A percentile compares a stretch with the other conserved stretches of the same genome.
phyloP scores from a whole-genome alignment of 23 tunicate species.

The Phallusia fumigata region DNA sequence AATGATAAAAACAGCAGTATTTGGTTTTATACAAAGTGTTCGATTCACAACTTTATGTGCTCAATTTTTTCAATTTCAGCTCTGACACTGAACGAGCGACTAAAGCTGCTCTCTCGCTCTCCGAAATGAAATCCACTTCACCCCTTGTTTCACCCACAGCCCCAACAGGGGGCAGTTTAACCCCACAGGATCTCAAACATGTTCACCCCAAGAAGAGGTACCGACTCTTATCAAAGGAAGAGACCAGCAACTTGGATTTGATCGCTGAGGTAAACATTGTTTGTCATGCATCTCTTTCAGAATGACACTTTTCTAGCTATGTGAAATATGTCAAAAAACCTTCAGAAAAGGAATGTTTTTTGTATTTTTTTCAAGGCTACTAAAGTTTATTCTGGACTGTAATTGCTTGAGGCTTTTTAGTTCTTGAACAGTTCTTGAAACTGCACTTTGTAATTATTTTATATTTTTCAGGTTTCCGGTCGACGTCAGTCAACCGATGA shows the following conservation, averaged over 20 bases:
- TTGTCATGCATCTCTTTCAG: neutral
- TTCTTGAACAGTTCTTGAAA: too few species aligned
- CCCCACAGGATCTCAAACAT: slow-evolving; percentile 46
- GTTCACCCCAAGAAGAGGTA: slow-evolving; percentile 84
- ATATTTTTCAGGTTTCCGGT: slow-evolving; percentile 38
- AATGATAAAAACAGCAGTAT: too few species aligned
- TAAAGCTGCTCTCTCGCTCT: slow-evolving; percentile 41
- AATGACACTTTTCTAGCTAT: too few species aligned
- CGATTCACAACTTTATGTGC: too few species aligned
- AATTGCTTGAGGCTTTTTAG: too few species aligned
- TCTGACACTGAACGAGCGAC: slow-evolving; percentile 2
- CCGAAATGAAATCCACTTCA: slow-evolving; percentile 14
- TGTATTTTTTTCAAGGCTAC: too few species aligned
- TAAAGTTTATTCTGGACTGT: too few species aligned
- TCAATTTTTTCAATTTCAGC: too few species aligned
- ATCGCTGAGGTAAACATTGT: slow-evolving; percentile 48
- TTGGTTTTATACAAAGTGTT: too few species aligned
- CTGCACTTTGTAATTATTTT: too few species aligned
- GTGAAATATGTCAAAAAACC: too few species aligned
- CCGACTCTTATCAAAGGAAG: slow-evolving; percentile 74
- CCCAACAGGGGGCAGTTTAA: slow-evolving; percentile 3
- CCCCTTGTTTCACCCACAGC: slow-evolving; percentile 18
- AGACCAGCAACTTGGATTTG: slow-evolving; percentile 40
- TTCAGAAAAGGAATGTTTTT: too few species aligned
- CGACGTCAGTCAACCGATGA: slow-evolving; percentile 59